Evolutionary conservation across 2,113 vertebrate genomes (phyloP).

Genomic region (Pelmatolapia mariae): DNA sequence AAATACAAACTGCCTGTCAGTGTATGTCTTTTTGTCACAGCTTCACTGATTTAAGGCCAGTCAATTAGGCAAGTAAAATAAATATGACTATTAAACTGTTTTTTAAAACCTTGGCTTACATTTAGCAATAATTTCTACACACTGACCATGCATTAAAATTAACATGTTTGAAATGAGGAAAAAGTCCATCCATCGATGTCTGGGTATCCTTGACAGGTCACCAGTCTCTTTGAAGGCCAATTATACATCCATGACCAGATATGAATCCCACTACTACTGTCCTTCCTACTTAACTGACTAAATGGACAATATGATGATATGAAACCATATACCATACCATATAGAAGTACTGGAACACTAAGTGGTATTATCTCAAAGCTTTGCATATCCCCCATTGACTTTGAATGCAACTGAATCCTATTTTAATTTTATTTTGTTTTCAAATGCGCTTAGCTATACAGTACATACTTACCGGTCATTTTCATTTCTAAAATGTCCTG

Average conservation of each 20-base stretch:
- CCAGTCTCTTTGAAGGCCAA: neutral
- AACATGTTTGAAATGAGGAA: neutral
- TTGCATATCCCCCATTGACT: neutral
- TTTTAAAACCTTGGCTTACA: neutral
- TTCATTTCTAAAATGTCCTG: neutral
- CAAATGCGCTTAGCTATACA: neutral
- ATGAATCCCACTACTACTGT: neutral
- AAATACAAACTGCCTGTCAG: neutral
- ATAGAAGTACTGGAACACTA: neutral
- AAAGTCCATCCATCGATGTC: neutral
- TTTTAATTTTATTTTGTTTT: neutral
- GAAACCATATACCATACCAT: neutral
- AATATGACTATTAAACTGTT: neutral
- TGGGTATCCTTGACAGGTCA: neutral
- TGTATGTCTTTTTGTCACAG: neutral
- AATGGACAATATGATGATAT: neutral
- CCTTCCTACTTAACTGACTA: neutral
- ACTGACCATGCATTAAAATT: neutral
- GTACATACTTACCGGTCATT: neutral
- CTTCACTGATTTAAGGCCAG: neutral
- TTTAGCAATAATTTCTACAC: neutral
- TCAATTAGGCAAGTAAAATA: neutral
- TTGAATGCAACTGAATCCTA: neutral
- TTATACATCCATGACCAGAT: neutral
- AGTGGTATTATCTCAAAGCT: neutral